Evolutionary conservation across 1,140 invertebrate species (phyloP), one percentile per base, ranked within the genome.

Genomic region (Drosophila lowei): DNA sequence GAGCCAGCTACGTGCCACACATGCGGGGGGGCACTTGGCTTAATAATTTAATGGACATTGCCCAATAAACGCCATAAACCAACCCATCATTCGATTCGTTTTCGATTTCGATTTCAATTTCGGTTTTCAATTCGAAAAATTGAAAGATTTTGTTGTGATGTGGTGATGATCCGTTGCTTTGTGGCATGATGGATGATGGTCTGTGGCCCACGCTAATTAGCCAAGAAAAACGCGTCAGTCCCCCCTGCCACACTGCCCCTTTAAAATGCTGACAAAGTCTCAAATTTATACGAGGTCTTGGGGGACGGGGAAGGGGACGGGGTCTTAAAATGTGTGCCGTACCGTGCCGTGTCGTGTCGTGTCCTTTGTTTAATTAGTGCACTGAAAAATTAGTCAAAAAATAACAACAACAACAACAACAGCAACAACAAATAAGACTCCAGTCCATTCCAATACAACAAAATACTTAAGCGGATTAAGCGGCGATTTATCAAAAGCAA

Each of bases 401-500:
- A 34, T 53, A 67, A 64, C 44, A 44, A 18, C 28, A 16, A 34
- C 0, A 28, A n/a, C n/a, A n/a, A n/a, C n/a, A 67, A 64, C 44
- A 44, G 15, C 28, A 16, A 34, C 0, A 18, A 15, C 13, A 53
- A 66, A 34, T 34, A 11, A 9, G 9, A 34, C 2, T 34, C 30
- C 30, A 34, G 3, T 34, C 9, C 30, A 34, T 38, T 38, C 34
- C 34, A 30, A 30, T 8, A 54, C 46, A 16, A 70, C 41, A 49
- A 16, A 54, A 86, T 86, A 81, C 54, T 86, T 86, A 86, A 86
- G 83, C 83, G 83, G 83, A 83, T 86, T 86, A 86, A 65, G 83
- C 78, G 83, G 83, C 83, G 83, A 86, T 86, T 86, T 86, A 86
- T 86, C 83, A 86, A 86, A 86, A 72, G 78, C 83, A 86, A 86